phyloP scores from a whole-genome alignment of 2,888 invertebrate genomes.

The Agonopterix alstromeriana region DNA sequence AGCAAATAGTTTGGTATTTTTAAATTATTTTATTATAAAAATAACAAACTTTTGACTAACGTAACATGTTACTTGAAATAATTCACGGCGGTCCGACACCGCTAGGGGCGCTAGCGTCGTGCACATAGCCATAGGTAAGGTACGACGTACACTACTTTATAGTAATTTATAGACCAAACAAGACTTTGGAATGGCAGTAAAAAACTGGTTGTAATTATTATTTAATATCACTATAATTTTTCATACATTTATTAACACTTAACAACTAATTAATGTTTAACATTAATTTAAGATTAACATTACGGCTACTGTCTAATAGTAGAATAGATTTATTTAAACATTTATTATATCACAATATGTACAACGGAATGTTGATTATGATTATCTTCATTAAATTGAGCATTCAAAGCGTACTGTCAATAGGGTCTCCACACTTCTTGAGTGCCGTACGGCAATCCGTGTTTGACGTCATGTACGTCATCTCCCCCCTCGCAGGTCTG shows the following conservation, averaged over 20 bases:
- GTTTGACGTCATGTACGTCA: slow-evolving; percentile 76
- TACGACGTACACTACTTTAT: too few species aligned
- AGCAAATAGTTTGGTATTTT: too few species aligned
- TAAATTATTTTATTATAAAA: too few species aligned
- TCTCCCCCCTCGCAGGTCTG: slow-evolving; percentile 72
- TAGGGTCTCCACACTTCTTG: slow-evolving; percentile 87
- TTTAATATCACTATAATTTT: slow-evolving; percentile 25
- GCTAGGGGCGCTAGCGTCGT: too few species aligned
- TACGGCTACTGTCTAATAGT: slow-evolving; percentile 21
- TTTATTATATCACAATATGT: slow-evolving; percentile 69
- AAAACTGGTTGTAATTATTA: slow-evolving; percentile 14
- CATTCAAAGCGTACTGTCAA: slow-evolving; percentile 60
- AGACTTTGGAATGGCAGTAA: too few species aligned
- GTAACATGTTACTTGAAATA: too few species aligned
- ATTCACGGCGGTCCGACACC: too few species aligned
- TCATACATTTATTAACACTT: slow-evolving; percentile 57
- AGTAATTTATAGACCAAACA: too few species aligned
- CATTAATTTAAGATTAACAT: slow-evolving; percentile 44
- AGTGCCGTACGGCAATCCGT: slow-evolving; percentile 48
- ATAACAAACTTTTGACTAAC: too few species aligned
- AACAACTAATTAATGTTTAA: slow-evolving; percentile 67
- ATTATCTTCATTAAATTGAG: slow-evolving; percentile 12
- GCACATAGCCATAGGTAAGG: too few species aligned
- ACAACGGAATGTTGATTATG: slow-evolving; percentile 51
- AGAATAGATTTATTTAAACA: slow-evolving; percentile 17